Base-by-base conservation (phyloP, 2,113 vertebrate species). In the Baryphthengus martii region DNA sequence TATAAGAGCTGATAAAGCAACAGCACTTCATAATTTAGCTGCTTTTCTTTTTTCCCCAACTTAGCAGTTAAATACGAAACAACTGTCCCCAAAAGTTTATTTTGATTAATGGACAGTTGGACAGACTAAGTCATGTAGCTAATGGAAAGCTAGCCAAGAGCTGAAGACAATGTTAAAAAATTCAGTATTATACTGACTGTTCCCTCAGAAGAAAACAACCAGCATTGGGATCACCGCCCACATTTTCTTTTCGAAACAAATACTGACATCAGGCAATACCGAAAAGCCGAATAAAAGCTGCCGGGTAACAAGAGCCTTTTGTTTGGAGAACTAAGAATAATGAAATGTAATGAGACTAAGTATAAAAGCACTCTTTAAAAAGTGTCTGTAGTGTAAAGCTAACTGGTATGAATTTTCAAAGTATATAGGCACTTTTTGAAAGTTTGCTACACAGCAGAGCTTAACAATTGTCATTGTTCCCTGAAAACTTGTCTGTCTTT, bases 271-370 rank as follows among this genome's bases (percentile, higher is more conserved):
- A 47, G 18, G 33, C 21, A 3, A 33, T 4, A 25, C 3, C 94
- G 59, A 68, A 88, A 92, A 84, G 49, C 53, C 74, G 80, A 93
- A 91, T 47, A 93, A 79, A 94, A 89, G 44, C 85, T 90, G 78
- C 66, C 44, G 55, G 62, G 29, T 87, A 91, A 90, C n/a, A 83
- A 73, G 18, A 92, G 52, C 61, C 58, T 77, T 75, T 96, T 95
- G 85, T 85, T 17, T 86, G 55, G 44, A 95, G 37, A 89, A 82
- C 45, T 59, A 50, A 52, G 70, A 92, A 88, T 83, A 85, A 84
- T 33, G 39, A 92, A 86, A 90, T 0, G 8, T 70, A 89, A 70
- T 15, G n/a, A 39, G 44, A 84, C 44, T 73, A 80, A 84, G 47
- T 31, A 50, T 33, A 58, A 86, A 68, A 80, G 72, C 59, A 75